phyloP scores from a whole-genome alignment of 2,797 vertebrate genomes.

The Sebastes reedi region DNA sequence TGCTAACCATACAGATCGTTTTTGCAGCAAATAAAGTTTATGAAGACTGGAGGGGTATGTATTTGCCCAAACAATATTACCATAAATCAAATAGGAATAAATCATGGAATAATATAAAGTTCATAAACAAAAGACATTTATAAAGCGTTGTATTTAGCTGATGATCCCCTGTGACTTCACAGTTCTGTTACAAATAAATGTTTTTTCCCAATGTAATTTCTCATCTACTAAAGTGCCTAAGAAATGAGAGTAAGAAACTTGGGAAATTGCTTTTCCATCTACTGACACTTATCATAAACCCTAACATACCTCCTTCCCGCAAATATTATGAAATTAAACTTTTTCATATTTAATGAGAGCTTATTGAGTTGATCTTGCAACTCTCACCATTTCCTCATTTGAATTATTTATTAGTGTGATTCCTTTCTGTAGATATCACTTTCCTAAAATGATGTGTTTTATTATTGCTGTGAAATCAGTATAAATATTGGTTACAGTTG shows the following conservation, averaged over 20 bases:
- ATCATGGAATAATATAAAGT: neutral
- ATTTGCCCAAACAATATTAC: neutral
- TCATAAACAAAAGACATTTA: neutral
- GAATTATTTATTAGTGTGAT: no score
- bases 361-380: neutral
- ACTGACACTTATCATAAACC: neutral
- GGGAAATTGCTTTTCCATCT: neutral
- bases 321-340: neutral
- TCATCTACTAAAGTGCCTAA: rapidly evolving
- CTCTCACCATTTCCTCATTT: neutral
- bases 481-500: neutral
- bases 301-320: neutral
- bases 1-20: no score
- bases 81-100: neutral
- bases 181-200: neutral
- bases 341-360: neutral
- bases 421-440: neutral
- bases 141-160: no score
- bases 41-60: neutral
- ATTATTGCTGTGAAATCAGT: neutral
- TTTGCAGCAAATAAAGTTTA: no score
- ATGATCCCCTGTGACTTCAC: neutral
- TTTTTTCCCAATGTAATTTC: neutral
- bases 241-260: rapidly evolving
- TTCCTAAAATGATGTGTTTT: neutral